These are phyloP conservation scores for Salvelinus fontinalis DNA, from an alignment of 2,113 vertebrate species.

Conservation along the genomic window DNA sequence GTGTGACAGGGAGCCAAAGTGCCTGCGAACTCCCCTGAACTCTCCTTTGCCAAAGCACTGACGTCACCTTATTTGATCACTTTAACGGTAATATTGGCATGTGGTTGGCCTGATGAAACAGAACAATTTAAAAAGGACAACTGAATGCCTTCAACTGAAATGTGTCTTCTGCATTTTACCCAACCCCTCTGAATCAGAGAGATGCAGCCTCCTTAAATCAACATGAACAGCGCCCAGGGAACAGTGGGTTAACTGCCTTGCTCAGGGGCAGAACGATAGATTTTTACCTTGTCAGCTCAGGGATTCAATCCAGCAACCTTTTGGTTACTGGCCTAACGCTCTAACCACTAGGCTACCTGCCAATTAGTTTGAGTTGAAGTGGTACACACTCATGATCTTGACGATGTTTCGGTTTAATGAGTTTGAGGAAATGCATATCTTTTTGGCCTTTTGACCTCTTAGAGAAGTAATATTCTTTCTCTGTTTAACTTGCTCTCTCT, in stretches of 20 bases:
- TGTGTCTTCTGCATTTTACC: too few species aligned
- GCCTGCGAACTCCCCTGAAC: slow-evolving; percentile 62
- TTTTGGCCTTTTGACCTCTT: background rate
- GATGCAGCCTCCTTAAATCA: too few species aligned
- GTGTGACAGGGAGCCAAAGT: slow-evolving; percentile 59
- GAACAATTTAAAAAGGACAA: slow-evolving; percentile 39
- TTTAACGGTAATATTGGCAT: slow-evolving; percentile 67
- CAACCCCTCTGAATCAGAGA: too few species aligned
- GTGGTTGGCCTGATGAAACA: slow-evolving; percentile 51
- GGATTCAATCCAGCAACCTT: too few species aligned
- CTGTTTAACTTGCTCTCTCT: background rate
- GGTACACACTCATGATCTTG: background rate
- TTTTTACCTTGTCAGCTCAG: too few species aligned
- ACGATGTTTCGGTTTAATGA: background rate
- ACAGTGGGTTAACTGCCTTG: too few species aligned
- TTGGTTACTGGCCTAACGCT: too few species aligned
- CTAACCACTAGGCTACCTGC: too few species aligned
- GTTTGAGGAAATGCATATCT: background rate
- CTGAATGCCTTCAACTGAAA: too few species aligned
- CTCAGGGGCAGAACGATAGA: too few species aligned
- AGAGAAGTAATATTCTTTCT: background rate
- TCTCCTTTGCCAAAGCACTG: slow-evolving; percentile 61
- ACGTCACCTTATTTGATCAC: slow-evolving; percentile 64
- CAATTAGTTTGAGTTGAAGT: background rate
- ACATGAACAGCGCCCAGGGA: too few species aligned